Evolutionary conservation across 2,797 vertebrate genomes (phyloP).

Genomic region (Psittacula echo): DNA sequence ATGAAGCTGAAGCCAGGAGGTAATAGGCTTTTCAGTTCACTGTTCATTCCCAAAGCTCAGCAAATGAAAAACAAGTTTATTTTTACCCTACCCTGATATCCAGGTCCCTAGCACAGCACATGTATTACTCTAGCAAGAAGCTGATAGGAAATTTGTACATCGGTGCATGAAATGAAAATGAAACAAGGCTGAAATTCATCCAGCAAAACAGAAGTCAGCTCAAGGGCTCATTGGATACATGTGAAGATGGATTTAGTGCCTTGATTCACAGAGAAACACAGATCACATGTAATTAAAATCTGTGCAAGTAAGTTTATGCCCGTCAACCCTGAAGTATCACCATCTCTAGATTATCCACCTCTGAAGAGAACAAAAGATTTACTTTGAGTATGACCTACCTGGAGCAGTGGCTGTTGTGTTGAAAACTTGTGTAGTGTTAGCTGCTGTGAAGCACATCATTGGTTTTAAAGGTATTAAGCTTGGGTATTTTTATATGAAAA

Average conservation of each 20-base stretch:
- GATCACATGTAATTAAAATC: neutral
- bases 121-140: neutral
- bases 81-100: neutral
- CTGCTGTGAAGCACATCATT: neutral
- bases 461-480: neutral
- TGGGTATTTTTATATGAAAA: neutral
- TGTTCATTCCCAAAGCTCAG: neutral
- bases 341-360: neutral
- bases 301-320: neutral
- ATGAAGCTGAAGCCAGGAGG: neutral
- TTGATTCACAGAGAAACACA: neutral
- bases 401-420: neutral
- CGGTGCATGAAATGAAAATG: slow-evolving; percentile 16
- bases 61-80: neutral
- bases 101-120: neutral
- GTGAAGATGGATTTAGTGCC: neutral
- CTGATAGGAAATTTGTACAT: slow-evolving; percentile 50
- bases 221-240: rapidly evolving
- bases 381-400: neutral
- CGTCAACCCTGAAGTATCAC: neutral
- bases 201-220: neutral
- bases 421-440: neutral
- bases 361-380: neutral
- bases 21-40: neutral
- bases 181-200: slow-evolving; percentile 26